Evolutionary conservation across 1,140 invertebrate species (phyloP), one percentile per base, ranked within the genome.

Genomic region (Drosophila tsacasi): DNA sequence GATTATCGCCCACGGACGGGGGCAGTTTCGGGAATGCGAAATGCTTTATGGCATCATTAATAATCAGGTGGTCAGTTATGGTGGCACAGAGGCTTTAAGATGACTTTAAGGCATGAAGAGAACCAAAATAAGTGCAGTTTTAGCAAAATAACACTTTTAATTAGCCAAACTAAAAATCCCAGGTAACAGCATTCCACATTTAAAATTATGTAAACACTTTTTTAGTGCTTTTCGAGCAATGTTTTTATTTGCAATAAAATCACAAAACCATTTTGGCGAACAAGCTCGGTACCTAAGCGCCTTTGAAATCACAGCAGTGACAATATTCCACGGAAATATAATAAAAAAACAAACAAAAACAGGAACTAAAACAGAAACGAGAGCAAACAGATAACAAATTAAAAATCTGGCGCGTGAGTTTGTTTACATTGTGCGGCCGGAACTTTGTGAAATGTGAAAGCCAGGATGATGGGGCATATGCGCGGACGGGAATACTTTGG

Each of bases 401-500:
- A 74, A 74, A 71, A 74, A 74, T 74, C 71, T 73, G 30, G 37
- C 37, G 10, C 15, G 17, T 32, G n/a, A n/a, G 71, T 73, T 74
- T 76, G 74, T 57, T 58, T 59, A 42, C 50, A 58, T 23, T 66
- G 54, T 58, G 74, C 30, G 73, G 44, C 69, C 67, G 69, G 68
- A 73, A 72, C 39, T 57, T 57, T 57, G 54, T 39, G 54, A 57
- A 57, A n/a, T 57, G 37, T 40, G 42, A 39, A 57, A 17, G 13
- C 42, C 52, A 35, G 67, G 42, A 32, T 59, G 67, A 39, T 49
- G 67, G 42, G 46, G 35, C 47, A 81, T 61, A 68, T 68, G 63
- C 32, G 13, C 50, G 17, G 42, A 10, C 50, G 17, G 42, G 61
- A 59, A 85, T 85, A 84, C 54, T 85, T 84, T 66, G 80, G 67